A percentile compares a stretch with the other conserved stretches of the same genome.
Conservation (phyloP, 1,140 invertebrate genomes). For the Lysiphlebus fabarum region DNA sequence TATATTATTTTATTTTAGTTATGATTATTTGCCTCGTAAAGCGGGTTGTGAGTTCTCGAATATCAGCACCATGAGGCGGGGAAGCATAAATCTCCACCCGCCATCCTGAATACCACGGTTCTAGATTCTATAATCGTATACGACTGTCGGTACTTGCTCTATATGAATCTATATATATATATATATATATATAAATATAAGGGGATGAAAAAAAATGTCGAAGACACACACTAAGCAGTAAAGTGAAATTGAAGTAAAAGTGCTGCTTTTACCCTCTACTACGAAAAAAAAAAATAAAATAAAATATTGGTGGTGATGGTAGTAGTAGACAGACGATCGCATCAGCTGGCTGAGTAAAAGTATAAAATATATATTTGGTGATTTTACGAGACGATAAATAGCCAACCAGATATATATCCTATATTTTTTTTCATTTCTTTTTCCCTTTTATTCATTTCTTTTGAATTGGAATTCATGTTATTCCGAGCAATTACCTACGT, state of each 20-base stretch:
- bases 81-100: conserved; percentile 53
- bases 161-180: background rate
- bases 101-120: conserved; percentile 28
- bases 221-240: conserved; percentile 16
- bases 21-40: too few species aligned
- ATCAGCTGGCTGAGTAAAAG: conserved; percentile 40
- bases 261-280: conserved; percentile 14
- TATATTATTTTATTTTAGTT: too few species aligned
- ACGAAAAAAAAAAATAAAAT: background rate
- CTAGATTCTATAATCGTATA: background rate
- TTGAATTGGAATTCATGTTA: conserved; percentile 52
- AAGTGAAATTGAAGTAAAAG: too few species aligned
- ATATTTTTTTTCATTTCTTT: conserved; percentile 41
- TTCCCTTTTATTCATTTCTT: too few species aligned
- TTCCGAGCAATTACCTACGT: conserved; percentile 48
- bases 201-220: conserved; percentile 23
- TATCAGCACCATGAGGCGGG: conserved; percentile 54
- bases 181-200: conserved; percentile 29
- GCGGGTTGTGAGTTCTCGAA: conserved; percentile 54
- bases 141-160: conserved; percentile 4
- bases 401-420: too few species aligned
- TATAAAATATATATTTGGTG: conserved; percentile 47
- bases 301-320: conserved; percentile 3
- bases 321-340: conserved; percentile 30
- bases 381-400: conserved; percentile 49